A percentile compares a stretch with the other conserved stretches of the same genome.
Evolutionary conservation across 2,113 vertebrate genomes (phyloP).

Genomic region (Gambusia holbrooki): DNA sequence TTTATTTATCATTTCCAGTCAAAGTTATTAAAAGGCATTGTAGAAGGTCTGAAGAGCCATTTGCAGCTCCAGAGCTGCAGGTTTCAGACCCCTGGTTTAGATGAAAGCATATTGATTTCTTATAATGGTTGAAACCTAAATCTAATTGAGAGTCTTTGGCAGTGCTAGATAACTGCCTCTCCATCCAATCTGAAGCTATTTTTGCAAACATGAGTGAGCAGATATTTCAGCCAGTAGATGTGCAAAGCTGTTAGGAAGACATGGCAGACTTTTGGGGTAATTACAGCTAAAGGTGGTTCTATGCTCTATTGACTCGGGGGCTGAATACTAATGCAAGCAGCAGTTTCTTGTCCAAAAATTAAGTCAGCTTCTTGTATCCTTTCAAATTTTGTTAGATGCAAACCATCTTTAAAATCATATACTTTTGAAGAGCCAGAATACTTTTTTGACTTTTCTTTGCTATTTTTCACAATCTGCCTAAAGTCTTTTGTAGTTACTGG

Average conservation of each 20-base stretch:
- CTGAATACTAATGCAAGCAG: not conserved
- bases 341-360: not conserved
- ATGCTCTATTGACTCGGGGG: not conserved
- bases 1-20: no score
- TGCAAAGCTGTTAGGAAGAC: not conserved
- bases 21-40: no score
- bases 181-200: not conserved
- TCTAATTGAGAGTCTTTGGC: not conserved
- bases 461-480: no score
- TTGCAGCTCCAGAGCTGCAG: no score
- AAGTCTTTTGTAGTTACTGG: no score
- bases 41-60: no score
- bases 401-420: no score
- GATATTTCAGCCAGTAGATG: not conserved
- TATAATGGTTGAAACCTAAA: not conserved
- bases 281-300: not conserved
- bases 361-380: not conserved
- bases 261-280: no score
- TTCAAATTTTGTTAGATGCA: no score
- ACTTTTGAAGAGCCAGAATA: no score
- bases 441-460: no score
- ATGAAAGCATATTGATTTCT: not conserved
- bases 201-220: not conserved
- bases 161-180: not conserved
- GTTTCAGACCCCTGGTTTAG: not conserved